These are phyloP conservation scores for Apamea crenata DNA, from an alignment of 2,888 invertebrate genomes.

Conservation along the genomic window DNA sequence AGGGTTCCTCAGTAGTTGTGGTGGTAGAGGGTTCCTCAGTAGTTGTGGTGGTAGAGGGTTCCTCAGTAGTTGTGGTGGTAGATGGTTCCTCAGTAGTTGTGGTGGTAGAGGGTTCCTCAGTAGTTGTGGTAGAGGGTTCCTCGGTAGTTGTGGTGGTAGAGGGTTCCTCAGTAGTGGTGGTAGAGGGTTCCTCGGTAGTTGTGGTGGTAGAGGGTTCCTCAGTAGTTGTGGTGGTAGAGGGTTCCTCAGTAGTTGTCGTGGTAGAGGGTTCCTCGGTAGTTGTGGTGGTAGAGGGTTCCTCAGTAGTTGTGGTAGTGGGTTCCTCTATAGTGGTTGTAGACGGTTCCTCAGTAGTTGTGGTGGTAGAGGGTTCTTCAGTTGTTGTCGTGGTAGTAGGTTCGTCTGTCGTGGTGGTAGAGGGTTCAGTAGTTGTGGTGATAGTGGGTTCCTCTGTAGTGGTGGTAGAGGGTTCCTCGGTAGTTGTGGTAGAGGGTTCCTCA, in stretches of 20 bases:
- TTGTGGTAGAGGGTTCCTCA: slow-evolving; percentile 15
- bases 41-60: background rate
- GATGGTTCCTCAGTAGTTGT: slow-evolving; percentile 26
- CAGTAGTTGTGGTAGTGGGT: background rate
- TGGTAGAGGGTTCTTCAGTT: background rate
- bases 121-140: slow-evolving; percentile 20
- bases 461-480: slow-evolving; percentile 12
- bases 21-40: background rate
- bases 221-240: background rate
- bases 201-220: background rate
- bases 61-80: slow-evolving; percentile 11
- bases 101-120: background rate
- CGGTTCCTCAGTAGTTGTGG: background rate
- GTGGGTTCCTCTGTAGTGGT: slow-evolving; percentile 28
- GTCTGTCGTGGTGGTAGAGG: slow-evolving; percentile 13
- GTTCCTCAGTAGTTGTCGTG: slow-evolving; percentile 23
- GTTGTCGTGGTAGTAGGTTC: slow-evolving; percentile 10
- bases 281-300: background rate
- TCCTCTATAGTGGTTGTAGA: background rate
- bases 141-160: slow-evolving; percentile 28
- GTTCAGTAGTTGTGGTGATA: slow-evolving; percentile 6
- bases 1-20: background rate
- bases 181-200: slow-evolving; percentile 15
- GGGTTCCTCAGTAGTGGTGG: slow-evolving; percentile 10
- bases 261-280: background rate